Evolutionary conservation across 2,888 invertebrate species (phyloP).

Genomic region (Agonopterix arenella): DNA sequence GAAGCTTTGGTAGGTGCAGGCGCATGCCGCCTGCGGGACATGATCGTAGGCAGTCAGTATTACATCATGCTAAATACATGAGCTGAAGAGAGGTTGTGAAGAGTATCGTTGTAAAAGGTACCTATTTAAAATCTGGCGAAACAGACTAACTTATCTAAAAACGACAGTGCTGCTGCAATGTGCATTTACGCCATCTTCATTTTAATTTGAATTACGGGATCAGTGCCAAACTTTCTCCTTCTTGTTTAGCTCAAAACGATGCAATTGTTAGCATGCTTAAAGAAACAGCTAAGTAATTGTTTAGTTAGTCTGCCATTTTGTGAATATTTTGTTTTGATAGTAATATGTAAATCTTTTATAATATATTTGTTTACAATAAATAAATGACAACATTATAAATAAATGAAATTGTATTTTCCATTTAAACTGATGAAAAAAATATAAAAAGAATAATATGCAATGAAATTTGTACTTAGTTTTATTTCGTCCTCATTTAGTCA

Average conservation of each 20-base stretch:
- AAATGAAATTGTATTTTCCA: slow-evolving; percentile 77
- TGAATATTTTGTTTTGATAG: slow-evolving; percentile 78
- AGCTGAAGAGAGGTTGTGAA: slow-evolving; percentile 71
- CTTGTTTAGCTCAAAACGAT: slow-evolving; percentile 75
- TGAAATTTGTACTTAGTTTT: slow-evolving; percentile 58
- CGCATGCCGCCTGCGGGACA: slow-evolving; percentile 18
- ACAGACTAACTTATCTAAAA: slow-evolving; percentile 68
- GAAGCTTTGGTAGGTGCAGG: slow-evolving; percentile 30
- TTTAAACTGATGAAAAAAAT: slow-evolving; percentile 77
- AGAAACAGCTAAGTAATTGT: slow-evolving; percentile 72
- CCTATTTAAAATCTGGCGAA: slow-evolving; percentile 70
- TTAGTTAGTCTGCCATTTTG: slow-evolving; percentile 78
- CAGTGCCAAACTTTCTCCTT: slow-evolving; percentile 76
- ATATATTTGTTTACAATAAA: slow-evolving; percentile 77
- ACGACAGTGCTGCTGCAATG: slow-evolving; percentile 65
- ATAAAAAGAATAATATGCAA: slow-evolving; percentile 78
- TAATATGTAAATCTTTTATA: slow-evolving; percentile 78
- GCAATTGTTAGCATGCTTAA: slow-evolving; percentile 75
- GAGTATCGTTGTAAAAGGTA: slow-evolving; percentile 74
- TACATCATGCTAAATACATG: slow-evolving; percentile 57
- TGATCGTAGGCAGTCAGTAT: slow-evolving; percentile 51
- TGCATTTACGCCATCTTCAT: slow-evolving; percentile 73
- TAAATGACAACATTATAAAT: slow-evolving; percentile 77
- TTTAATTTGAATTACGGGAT: slow-evolving; percentile 70
- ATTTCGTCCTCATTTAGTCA: slow-evolving; percentile 28